phyloP scores from a whole-genome alignment of 2,113 vertebrate species.

The Eclectus roratus region DNA sequence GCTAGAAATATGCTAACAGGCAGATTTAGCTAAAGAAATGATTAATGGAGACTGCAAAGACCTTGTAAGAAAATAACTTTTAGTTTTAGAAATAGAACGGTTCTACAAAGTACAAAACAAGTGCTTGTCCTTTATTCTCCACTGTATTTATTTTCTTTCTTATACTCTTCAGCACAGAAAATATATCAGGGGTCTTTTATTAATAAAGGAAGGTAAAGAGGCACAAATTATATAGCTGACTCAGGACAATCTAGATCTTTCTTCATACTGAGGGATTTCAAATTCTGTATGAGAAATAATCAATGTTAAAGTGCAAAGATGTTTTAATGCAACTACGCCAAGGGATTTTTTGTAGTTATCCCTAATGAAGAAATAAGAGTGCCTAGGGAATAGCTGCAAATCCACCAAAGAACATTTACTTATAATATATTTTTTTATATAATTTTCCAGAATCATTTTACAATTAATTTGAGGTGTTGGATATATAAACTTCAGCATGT shows the following conservation, averaged over 20 bases:
- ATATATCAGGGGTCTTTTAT: not conserved
- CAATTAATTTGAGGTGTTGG: not conserved
- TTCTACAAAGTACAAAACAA: not conserved
- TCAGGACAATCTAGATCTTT: not conserved
- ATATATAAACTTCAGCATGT: not conserved
- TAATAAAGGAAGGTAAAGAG: conserved; percentile 8
- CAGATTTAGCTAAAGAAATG: conserved; percentile 40
- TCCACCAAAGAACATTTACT: not conserved
- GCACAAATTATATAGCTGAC: not conserved
- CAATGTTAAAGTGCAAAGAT: not conserved
- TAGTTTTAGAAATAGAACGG: conserved; percentile 9
- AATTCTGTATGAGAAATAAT: not conserved
- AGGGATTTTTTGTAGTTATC: not conserved
- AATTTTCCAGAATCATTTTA: not conserved
- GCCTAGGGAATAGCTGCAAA: not conserved
- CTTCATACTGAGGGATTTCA: not conserved
- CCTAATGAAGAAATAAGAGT: not conserved
- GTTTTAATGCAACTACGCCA: not conserved
- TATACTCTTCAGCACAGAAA: not conserved
- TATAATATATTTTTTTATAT: not conserved
- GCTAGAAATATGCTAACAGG: conserved; percentile 24
- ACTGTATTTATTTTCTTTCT: conserved; percentile 10
- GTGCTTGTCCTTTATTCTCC: not conserved
- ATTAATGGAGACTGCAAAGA: conserved; percentile 49
- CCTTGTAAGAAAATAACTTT: conserved; percentile 40